phyloP scores from a whole-genome alignment of 1,140 invertebrate genomes.

The Gyrodactylus salaris region DNA sequence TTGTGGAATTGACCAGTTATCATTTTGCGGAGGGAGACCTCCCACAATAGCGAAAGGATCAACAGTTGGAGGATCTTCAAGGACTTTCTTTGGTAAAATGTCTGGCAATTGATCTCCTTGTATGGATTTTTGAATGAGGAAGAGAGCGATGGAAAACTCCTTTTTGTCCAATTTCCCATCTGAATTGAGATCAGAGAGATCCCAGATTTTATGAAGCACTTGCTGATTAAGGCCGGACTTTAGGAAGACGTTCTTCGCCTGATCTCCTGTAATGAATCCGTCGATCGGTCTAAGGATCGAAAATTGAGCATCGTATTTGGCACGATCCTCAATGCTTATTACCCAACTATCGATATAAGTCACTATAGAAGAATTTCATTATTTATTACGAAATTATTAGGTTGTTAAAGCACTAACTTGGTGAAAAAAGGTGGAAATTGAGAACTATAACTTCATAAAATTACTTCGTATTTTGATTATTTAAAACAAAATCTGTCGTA shows the following conservation, averaged over 20 bases:
- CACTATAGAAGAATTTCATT: too few species aligned
- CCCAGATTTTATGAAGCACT: conserved; percentile 72
- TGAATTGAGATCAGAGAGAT: conserved; percentile 58
- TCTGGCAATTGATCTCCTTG: conserved; percentile 58
- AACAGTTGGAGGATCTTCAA: not conserved
- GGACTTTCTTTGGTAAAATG: conserved; percentile 5
- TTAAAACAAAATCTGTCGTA: too few species aligned
- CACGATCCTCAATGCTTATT: conserved; percentile 46
- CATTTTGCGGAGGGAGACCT: conserved; percentile 3
- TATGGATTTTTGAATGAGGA: conserved; percentile 50
- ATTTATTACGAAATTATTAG: too few species aligned
- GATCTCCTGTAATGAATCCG: conserved; percentile 34
- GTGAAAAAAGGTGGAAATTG: too few species aligned
- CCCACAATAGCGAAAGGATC: too few species aligned
- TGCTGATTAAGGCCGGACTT: conserved; percentile 54
- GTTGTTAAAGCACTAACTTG: too few species aligned
- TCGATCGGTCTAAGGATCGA: conserved; percentile 43
- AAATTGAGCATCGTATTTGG: conserved; percentile 63
- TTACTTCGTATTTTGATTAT: too few species aligned
- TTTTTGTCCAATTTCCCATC: conserved; percentile 82
- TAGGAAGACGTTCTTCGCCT: conserved; percentile 66
- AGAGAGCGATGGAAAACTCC: conserved; percentile 87
- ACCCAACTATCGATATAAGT: conserved; percentile 37
- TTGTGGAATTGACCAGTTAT: conserved; percentile 49
- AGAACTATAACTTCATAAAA: too few species aligned